Percentiles rank a stretch among this genome's conserved stretches.
Evolutionary conservation across 2,797 vertebrate genomes (phyloP).

Genomic region (Gorsachius magnificus): DNA sequence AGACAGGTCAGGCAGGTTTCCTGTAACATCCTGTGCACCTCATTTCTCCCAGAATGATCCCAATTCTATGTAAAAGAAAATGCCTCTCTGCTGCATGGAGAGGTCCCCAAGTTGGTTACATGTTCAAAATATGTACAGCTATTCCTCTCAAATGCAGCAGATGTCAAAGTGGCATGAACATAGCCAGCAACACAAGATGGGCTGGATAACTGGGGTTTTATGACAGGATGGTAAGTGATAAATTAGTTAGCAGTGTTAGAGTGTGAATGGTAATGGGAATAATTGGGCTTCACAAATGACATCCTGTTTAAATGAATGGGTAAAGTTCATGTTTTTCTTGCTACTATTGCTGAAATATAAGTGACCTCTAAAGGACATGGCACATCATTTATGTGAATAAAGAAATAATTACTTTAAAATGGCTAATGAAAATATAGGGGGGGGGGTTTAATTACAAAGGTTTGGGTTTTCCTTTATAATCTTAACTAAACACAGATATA

Average conservation of each 20-base stretch:
- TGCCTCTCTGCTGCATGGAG: not conserved
- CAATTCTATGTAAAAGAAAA: not conserved
- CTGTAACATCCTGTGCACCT: rapidly evolving
- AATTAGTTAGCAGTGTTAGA: not conserved
- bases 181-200: not conserved
- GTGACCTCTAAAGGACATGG: not conserved
- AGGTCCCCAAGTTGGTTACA: not conserved
- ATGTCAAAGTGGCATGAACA: not conserved
- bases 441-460: not conserved
- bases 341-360: not conserved
- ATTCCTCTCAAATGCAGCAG: not conserved
- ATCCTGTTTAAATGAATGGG: not conserved
- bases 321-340: not conserved
- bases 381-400: not conserved
- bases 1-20: not conserved
- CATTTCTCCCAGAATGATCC: not conserved
- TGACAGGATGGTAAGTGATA: not conserved
- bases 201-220: not conserved
- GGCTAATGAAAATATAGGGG: not conserved
- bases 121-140: not conserved
- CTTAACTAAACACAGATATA: not conserved
- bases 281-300: conserved; percentile 14
- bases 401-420: not conserved
- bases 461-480: not conserved
- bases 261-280: not conserved